Conservation (phyloP, 2,888 invertebrate genomes). For the Sepiola atlantica region DNA sequence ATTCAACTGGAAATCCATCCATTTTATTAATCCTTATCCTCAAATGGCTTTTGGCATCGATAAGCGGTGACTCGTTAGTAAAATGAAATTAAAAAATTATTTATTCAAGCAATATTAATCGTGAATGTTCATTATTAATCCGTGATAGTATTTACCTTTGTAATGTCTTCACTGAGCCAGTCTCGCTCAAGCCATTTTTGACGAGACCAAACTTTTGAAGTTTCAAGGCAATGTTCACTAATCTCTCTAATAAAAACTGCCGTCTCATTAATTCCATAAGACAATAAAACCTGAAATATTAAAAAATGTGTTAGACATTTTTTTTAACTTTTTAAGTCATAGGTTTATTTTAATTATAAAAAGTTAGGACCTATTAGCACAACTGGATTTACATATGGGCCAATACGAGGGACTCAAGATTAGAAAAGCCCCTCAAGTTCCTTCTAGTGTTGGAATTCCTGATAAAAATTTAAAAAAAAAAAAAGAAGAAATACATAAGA, state of each 20-base stretch:
- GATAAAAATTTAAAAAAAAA: too few relatives aligned
- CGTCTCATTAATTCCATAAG: background rate
- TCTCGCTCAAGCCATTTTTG: slow-evolving; percentile 40
- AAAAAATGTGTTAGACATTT: background rate
- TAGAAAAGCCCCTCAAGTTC: too few relatives aligned
- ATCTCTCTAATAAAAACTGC: slow-evolving; percentile 40
- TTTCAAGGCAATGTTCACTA: background rate
- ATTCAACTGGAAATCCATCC: too few relatives aligned
- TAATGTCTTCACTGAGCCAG: slow-evolving; percentile 36
- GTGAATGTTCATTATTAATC: background rate
- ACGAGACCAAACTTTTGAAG: background rate
- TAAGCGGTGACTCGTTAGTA: background rate
- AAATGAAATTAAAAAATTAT: background rate
- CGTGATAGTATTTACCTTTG: slow-evolving; percentile 35
- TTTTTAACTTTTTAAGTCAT: background rate
- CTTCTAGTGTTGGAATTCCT: too few relatives aligned
- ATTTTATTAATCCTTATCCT: too few relatives aligned
- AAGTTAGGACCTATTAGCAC: background rate
- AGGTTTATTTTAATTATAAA: background rate
- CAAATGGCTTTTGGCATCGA: too few relatives aligned
- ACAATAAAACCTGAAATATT: slow-evolving; percentile 39
- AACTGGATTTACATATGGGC: too few relatives aligned
- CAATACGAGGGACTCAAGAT: too few relatives aligned
- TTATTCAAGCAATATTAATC: background rate
- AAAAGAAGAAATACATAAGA: too few relatives aligned